These are phyloP conservation scores for Drosophila kokeensis DNA, from an alignment of 2,888 invertebrate species.

Conservation along the genomic window DNA sequence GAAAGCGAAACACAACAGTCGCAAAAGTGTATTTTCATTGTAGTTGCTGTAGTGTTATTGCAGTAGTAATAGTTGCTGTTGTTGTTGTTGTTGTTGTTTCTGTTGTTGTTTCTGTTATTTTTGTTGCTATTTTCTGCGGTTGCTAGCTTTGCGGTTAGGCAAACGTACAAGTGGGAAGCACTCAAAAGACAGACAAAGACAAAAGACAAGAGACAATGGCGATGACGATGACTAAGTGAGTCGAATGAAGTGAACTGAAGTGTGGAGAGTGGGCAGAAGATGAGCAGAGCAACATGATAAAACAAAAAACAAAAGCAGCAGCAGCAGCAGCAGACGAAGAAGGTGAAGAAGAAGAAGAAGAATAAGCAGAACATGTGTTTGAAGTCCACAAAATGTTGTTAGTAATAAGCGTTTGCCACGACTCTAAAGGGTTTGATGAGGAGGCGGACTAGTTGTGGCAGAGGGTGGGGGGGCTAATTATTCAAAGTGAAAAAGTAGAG, in stretches of 20 bases:
- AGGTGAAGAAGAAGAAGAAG: not conserved
- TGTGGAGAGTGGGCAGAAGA: slow-evolving; percentile 6
- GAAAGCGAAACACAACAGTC: slow-evolving; percentile 58
- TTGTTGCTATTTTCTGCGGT: slow-evolving; percentile 25
- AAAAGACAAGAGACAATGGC: slow-evolving; percentile 37
- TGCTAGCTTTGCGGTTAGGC: slow-evolving; percentile 61
- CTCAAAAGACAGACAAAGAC: slow-evolving; percentile 50
- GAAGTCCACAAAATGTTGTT: slow-evolving; percentile 11
- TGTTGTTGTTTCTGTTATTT: slow-evolving; percentile 13
- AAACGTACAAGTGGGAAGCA: slow-evolving; percentile 53
- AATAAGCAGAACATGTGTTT: slow-evolving; percentile 14
- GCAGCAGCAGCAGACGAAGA: not conserved
- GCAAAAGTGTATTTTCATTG: slow-evolving; percentile 38
- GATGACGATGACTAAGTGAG: slow-evolving; percentile 45
- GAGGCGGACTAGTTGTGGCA: not conserved
- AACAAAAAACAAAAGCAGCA: not conserved
- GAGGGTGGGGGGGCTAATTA: not conserved
- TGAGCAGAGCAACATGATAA: slow-evolving; percentile 3
- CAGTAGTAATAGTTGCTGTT: slow-evolving; percentile 4
- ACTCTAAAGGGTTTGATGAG: not conserved
- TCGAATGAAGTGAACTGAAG: slow-evolving; percentile 13
- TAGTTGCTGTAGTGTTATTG: slow-evolving; percentile 10
- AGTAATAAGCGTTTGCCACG: slow-evolving; percentile 7
- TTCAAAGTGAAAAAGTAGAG: not conserved
- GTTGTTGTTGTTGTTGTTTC: slow-evolving; percentile 9